These are phyloP conservation scores for Mercenaria mercenaria DNA, from an alignment of 1,140 invertebrate genomes.

Conservation along the genomic window DNA sequence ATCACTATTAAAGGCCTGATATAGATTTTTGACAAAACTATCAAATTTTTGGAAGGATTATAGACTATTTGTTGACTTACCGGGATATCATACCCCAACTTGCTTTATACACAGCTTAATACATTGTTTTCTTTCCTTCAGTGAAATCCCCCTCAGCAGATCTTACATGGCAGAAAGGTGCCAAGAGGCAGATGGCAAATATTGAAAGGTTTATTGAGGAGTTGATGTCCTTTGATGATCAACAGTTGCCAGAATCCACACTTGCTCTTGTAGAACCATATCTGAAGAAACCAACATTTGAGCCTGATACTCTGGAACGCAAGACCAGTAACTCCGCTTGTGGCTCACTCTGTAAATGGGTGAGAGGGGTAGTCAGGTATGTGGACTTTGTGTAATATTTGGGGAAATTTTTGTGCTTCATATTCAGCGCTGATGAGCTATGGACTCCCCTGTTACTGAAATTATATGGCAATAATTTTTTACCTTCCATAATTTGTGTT, in stretches of 20 bases:
- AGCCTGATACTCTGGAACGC: conserved; percentile 80
- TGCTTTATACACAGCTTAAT: too few relatives aligned
- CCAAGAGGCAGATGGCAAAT: conserved; percentile 86
- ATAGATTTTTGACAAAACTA: too few relatives aligned
- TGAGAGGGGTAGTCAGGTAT: conserved; percentile 84
- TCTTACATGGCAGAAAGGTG: conserved; percentile 86
- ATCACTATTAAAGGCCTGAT: too few relatives aligned
- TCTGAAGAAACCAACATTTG: conserved; percentile 85
- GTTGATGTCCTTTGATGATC: conserved; percentile 85
- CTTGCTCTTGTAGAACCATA: conserved; percentile 84
- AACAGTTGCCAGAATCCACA: conserved; percentile 83
- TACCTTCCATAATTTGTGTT: too few relatives aligned
- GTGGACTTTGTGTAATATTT: background rate
- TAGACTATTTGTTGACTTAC: too few relatives aligned
- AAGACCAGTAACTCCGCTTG: conserved; percentile 84
- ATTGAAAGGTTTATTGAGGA: conserved; percentile 86
- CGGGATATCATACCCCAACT: too few relatives aligned
- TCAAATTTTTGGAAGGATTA: too few relatives aligned
- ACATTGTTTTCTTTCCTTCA: conserved; percentile 70
- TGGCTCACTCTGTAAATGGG: conserved; percentile 84
- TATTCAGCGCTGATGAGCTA: too few relatives aligned
- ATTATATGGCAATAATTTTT: too few relatives aligned
- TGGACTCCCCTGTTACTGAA: too few relatives aligned
- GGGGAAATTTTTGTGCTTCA: background rate
- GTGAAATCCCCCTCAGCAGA: conserved; percentile 85